phyloP scores from a whole-genome alignment of 1,140 invertebrate genomes.

The Stenopsyche tienmushanensis region DNA sequence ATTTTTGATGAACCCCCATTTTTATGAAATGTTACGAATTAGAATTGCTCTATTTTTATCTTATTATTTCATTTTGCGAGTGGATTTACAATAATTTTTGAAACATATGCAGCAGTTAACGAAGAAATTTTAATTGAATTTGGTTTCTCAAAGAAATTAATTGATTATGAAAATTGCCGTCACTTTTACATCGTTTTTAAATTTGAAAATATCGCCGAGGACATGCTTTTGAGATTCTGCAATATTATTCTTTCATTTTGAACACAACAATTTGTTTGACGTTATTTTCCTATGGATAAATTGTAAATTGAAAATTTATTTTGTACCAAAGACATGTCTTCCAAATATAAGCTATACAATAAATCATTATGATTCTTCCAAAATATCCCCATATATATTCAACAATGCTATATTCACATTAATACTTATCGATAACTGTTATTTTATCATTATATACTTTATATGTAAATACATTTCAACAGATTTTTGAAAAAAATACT shows the following conservation, averaged over 20 bases:
- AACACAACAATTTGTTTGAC: background rate
- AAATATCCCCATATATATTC: background rate
- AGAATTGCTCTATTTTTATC: no score
- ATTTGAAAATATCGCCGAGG: constrained; percentile 1
- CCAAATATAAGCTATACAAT: no score
- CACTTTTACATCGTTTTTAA: constrained; percentile 2
- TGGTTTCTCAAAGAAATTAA: background rate
- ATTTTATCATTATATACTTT: constrained; percentile 6
- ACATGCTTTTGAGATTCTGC: constrained; percentile 27
- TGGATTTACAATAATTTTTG: no score
- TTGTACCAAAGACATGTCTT: no score
- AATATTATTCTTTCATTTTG: no score
- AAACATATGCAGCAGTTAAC: constrained; percentile 32
- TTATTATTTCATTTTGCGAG: no score
- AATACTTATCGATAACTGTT: background rate
- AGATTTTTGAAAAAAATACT: constrained; percentile 30
- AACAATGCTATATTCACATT: background rate
- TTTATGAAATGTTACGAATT: background rate
- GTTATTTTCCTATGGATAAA: no score
- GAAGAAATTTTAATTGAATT: background rate
- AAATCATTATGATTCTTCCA: no score
- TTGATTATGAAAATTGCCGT: no score
- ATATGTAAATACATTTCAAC: constrained; percentile 13
- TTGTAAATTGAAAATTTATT: no score
- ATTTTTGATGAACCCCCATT: background rate